phyloP scores from a whole-genome alignment of 2,797 vertebrate species.

The Hyperoplus lanceolatus region DNA sequence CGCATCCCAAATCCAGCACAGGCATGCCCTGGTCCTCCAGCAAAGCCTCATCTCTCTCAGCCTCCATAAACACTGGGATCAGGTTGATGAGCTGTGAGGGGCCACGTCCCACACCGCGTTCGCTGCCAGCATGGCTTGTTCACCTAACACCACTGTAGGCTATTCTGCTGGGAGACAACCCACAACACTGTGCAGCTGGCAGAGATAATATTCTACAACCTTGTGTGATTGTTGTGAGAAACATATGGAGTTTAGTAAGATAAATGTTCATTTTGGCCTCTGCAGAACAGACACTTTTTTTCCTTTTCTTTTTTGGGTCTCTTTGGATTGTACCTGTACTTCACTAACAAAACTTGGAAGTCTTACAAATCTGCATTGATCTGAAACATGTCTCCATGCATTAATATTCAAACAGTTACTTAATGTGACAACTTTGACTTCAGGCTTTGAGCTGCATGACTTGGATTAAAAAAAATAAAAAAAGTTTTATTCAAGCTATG shows the following conservation, averaged over 20 bases:
- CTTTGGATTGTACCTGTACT: background rate
- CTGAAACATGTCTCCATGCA: conserved; percentile 13
- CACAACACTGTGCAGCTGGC: background rate
- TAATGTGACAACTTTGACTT: conserved; percentile 20
- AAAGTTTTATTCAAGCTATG: conserved; percentile 24
- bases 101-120: conserved; percentile 43
- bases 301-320: background rate
- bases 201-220: background rate
- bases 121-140: conserved; percentile 29
- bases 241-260: background rate
- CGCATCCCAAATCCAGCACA: conserved; percentile 75
- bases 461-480: conserved; percentile 8
- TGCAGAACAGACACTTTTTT: background rate
- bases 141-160: background rate
- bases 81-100: conserved; percentile 75
- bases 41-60: conserved; percentile 62
- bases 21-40: conserved; percentile 65
- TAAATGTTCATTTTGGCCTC: background rate
- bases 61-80: conserved; percentile 73
- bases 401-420: conserved; percentile 33
- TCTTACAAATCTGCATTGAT: conserved; percentile 6
- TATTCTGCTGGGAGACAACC: background rate
- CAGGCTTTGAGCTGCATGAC: conserved; percentile 24
- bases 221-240: background rate
- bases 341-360: conserved; percentile 7